Conservation (phyloP, 2,797 vertebrate genomes). For the Argya squamiceps region DNA sequence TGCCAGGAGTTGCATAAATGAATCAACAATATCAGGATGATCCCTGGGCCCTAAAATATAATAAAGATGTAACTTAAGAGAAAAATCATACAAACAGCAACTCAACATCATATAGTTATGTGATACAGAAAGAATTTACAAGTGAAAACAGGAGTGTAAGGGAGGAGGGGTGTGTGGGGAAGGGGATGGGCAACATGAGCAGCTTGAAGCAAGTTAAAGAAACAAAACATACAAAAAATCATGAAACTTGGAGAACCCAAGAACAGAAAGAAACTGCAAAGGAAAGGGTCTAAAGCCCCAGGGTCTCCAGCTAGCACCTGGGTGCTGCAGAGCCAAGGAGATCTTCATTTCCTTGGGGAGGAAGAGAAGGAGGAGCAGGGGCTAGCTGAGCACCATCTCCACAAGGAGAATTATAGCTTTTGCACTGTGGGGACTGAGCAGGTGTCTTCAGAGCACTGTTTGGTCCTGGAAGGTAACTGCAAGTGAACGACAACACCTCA, state of each 20-base stretch:
- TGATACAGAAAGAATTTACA: constrained; percentile 98
- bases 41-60: constrained; percentile 99
- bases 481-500: constrained; percentile 60
- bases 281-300: constrained; percentile 81
- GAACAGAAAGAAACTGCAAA: constrained; percentile 89
- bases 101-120: constrained; percentile 99
- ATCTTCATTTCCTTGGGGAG: constrained; percentile 50
- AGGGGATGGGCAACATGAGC: constrained; percentile 86
- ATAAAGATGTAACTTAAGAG: constrained; percentile 99
- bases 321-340: constrained; percentile 61
- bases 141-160: constrained; percentile 82
- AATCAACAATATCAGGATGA: constrained; percentile 99
- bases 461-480: constrained; percentile 63
- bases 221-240: constrained; percentile 89
- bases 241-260: constrained; percentile 93
- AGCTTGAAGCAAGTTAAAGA: constrained; percentile 96
- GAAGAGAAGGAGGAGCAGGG: constrained; percentile 47
- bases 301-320: constrained; percentile 55
- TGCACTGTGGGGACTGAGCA: constrained; percentile 46
- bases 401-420: constrained; percentile 61
- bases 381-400: constrained; percentile 62
- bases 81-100: constrained; percentile 99
- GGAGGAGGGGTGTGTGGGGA: constrained; percentile 80
- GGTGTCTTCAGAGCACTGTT: constrained; percentile 52
- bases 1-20: constrained; percentile 99